Evolutionary conservation across 2,888 invertebrate genomes (phyloP).

Genomic region (Erpobdella octoculata): DNA sequence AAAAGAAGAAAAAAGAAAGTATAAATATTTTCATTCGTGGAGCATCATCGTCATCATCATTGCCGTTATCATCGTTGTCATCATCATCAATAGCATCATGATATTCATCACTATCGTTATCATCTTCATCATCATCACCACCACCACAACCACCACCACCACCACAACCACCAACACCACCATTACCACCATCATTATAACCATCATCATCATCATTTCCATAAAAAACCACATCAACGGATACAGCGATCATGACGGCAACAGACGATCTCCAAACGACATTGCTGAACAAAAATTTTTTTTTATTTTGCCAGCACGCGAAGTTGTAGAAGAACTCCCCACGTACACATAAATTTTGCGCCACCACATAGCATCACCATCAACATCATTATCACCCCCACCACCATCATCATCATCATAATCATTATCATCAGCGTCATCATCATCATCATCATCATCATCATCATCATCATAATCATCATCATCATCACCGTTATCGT

Average conservation of each 20-base stretch:
- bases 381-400: background rate
- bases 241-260: background rate
- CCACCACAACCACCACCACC: too few relatives aligned
- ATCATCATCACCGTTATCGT: constrained; percentile 21
- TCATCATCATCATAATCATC: background rate
- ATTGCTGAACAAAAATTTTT: too few relatives aligned
- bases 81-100: constrained; percentile 21
- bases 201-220: constrained; percentile 10
- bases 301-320: too few relatives aligned
- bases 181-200: too few relatives aligned
- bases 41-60: constrained; percentile 23
- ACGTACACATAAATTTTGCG: too few relatives aligned
- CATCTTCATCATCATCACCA: too few relatives aligned
- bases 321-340: too few relatives aligned
- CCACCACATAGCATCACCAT: too few relatives aligned
- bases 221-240: background rate
- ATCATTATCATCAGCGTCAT: background rate
- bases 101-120: constrained; percentile 19
- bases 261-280: too few relatives aligned
- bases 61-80: constrained; percentile 23
- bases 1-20: too few relatives aligned
- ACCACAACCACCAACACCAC: too few relatives aligned
- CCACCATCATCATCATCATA: background rate
- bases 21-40: too few relatives aligned
- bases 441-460: constrained; percentile 23